Evolutionary conservation across 1,140 invertebrate species (phyloP), one percentile per base, ranked within the genome.

Genomic region (Harpegnathos saltator): DNA sequence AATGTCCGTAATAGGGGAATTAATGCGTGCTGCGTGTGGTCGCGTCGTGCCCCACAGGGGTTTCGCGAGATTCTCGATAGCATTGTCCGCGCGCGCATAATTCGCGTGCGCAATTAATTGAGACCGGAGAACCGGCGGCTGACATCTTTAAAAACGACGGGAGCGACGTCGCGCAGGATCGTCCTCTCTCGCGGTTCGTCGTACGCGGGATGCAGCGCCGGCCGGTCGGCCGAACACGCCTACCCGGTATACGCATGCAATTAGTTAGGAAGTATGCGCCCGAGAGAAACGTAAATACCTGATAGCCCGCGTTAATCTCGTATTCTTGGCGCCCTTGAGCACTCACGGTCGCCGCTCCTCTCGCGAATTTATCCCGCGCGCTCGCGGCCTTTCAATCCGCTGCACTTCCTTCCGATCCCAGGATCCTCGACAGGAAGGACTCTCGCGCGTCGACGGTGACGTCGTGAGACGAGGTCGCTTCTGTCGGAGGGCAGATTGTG

Each of bases 1-100:
- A 91, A 91, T 91, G 89, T 83, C 82, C 82, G 89, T 92, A 92
- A 93, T 91, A 92, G 74, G 89, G 92, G 88, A 93, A 92, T 92
- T 91, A 91, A 92, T 91, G 88, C 85, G 86, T 88, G 83, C 87
- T 90, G 87, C 83, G 90, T 92, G 90, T 91, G 89, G 89, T 92
- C 91, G 88, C 83, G 38, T 85, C 73, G 68, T 84, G 62, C 85
- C 68, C 85, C 68, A 80, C 74, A 83, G 86, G 89, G 86, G 83
- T 83, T 86, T 85, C 87, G 82, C 84, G 77, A 91, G 91, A 92
- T 92, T 83, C 85, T 75, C 85, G 90, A 92, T 92, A 90, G 88
- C 86, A 91, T 92, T 92, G 91, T 91, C 83, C 84, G 61, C 44
- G 73, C 44, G 73, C 65, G 85, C 50, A 88, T 87, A 89, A 90